These are phyloP conservation scores for Cygnus olor DNA, from an alignment of 2,797 vertebrate species.

Conservation along the genomic window DNA sequence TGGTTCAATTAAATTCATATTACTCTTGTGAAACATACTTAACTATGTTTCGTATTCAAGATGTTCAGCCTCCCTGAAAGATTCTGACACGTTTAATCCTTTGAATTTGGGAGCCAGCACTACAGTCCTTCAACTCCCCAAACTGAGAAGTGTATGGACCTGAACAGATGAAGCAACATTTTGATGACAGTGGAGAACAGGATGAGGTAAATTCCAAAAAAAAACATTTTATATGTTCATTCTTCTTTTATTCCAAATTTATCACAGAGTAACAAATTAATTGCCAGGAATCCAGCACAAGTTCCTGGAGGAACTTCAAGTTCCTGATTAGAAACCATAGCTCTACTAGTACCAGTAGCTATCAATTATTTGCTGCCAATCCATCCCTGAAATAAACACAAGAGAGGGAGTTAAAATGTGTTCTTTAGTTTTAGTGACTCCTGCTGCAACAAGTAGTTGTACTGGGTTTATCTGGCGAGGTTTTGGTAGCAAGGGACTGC, in stretches of 20 bases:
- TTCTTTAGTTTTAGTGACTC: neutral
- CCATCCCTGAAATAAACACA: neutral
- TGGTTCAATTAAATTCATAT: conserved; percentile 3
- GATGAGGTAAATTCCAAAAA: conserved; percentile 4
- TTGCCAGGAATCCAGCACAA: conserved; percentile 1
- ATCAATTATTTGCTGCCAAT: neutral
- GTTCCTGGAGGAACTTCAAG: conserved; percentile 46
- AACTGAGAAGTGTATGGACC: neutral
- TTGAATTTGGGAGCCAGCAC: neutral
- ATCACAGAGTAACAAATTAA: neutral
- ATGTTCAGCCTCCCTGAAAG: neutral
- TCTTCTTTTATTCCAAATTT: neutral
- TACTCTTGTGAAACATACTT: neutral
- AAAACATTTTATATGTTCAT: neutral
- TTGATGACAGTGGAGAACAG: neutral
- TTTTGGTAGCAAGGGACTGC: too few species aligned
- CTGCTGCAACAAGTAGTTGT: neutral
- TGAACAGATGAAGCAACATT: conserved; percentile 1
- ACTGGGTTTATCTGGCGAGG: too few species aligned
- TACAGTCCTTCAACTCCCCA: neutral
- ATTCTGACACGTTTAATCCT: neutral
- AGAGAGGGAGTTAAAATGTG: neutral
- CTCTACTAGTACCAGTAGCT: neutral
- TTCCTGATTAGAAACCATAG: conserved; percentile 24
- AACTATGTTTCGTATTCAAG: neutral